A percentile compares a stretch with the other conserved stretches of the same genome.
phyloP scores from a whole-genome alignment of 2,113 vertebrate species.

The Guaruba guarouba region DNA sequence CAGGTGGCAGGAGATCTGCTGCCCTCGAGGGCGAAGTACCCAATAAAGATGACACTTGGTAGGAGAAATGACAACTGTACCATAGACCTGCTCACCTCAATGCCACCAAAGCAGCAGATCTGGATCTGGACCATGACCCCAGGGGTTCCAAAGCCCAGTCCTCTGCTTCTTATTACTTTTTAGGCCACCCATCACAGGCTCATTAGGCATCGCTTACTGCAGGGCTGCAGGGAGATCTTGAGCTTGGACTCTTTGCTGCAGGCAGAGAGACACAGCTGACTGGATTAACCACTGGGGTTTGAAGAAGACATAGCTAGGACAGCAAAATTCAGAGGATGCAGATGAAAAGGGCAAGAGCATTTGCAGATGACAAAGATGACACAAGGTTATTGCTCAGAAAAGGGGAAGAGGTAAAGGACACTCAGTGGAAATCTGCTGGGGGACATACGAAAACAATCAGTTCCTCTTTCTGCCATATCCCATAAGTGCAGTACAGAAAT shows the following conservation, averaged over 20 bases:
- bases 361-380: conserved; percentile 31
- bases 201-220: neutral
- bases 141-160: neutral
- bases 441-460: neutral
- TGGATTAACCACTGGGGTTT: neutral
- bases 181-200: neutral
- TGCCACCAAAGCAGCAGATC: neutral
- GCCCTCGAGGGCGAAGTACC: neutral
- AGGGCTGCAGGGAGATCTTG: neutral
- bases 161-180: neutral
- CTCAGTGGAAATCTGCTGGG: conserved; percentile 20
- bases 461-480: neutral
- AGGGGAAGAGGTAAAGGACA: conserved; percentile 17
- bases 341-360: neutral
- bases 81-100: neutral
- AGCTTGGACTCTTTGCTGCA: neutral
- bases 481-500: neutral
- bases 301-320: neutral
- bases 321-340: neutral
- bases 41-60: neutral
- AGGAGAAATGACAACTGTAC: neutral
- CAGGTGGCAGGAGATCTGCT: neutral
- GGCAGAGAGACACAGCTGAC: neutral
- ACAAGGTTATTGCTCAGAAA: neutral
- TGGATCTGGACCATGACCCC: neutral